Evolutionary conservation across 2,113 vertebrate species (phyloP).

Genomic region (Kobus ellipsiprymnus): DNA sequence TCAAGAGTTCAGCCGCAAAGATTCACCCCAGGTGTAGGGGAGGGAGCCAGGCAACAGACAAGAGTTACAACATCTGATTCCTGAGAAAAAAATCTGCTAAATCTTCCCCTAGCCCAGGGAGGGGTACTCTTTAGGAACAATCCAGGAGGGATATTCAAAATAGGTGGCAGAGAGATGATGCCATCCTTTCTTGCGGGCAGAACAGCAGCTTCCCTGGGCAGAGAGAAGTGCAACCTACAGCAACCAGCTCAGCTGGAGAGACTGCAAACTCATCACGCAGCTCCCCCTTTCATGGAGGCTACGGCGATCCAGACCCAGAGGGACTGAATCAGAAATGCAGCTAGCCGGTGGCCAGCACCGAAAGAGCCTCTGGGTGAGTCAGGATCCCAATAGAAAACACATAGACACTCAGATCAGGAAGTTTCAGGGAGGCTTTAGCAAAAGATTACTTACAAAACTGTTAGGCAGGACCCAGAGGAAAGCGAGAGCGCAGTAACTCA

Average conservation of each 20-base stretch:
- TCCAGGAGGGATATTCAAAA: background rate
- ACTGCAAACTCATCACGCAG: background rate
- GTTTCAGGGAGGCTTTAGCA: background rate
- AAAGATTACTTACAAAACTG: background rate
- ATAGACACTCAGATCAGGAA: background rate
- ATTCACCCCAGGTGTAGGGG: too few relatives aligned
- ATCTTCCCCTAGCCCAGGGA: background rate
- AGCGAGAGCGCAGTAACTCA: background rate
- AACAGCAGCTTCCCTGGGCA: background rate
- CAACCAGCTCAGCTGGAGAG: background rate
- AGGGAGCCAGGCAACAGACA: background rate
- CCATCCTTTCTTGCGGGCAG: background rate
- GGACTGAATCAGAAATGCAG: background rate
- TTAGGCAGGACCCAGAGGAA: background rate
- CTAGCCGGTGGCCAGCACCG: background rate
- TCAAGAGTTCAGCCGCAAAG: background rate
- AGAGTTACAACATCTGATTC: background rate
- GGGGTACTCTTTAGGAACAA: background rate
- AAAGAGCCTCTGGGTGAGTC: background rate
- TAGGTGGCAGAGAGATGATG: background rate
- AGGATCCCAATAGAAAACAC: background rate
- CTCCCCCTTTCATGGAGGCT: background rate
- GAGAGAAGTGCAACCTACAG: background rate
- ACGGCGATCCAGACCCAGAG: background rate
- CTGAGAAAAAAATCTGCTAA: background rate